Conservation (phyloP, 2,797 vertebrate genomes). For the Acanthiza pusilla region DNA sequence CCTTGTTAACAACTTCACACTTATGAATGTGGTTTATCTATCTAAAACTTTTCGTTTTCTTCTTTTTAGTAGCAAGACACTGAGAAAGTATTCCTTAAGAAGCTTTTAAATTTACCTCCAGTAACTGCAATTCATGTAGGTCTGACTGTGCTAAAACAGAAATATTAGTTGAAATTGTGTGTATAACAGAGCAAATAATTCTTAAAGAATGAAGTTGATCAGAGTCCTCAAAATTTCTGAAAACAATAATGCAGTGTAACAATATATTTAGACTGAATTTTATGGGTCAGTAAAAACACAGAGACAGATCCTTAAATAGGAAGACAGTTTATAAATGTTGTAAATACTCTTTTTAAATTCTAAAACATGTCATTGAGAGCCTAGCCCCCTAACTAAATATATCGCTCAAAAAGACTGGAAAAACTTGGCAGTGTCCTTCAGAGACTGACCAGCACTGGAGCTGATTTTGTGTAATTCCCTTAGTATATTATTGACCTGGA, state of each 20-base stretch:
- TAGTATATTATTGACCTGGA: background rate
- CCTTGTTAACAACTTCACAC: background rate
- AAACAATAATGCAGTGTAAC: background rate
- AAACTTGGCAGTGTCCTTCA: background rate
- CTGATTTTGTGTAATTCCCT: background rate
- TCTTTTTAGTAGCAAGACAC: background rate
- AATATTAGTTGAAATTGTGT: background rate
- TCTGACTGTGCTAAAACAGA: background rate
- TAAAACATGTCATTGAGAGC: background rate
- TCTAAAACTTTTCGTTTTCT: background rate
- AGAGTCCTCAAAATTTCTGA: background rate
- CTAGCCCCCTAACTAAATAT: background rate
- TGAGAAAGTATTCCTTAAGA: background rate
- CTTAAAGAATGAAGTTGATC: background rate
- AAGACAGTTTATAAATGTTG: background rate
- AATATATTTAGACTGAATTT: background rate
- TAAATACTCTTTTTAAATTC: background rate
- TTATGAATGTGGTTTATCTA: background rate
- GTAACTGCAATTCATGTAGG: background rate
- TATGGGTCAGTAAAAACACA: background rate
- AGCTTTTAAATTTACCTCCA: background rate
- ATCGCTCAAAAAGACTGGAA: background rate
- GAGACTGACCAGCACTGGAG: rapidly evolving
- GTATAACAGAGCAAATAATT: background rate
- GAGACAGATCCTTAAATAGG: background rate